A percentile compares a stretch with the other conserved stretches of the same genome.
phyloP scores from a whole-genome alignment of 1,140 invertebrate species.

The Halyomorpha halys region DNA sequence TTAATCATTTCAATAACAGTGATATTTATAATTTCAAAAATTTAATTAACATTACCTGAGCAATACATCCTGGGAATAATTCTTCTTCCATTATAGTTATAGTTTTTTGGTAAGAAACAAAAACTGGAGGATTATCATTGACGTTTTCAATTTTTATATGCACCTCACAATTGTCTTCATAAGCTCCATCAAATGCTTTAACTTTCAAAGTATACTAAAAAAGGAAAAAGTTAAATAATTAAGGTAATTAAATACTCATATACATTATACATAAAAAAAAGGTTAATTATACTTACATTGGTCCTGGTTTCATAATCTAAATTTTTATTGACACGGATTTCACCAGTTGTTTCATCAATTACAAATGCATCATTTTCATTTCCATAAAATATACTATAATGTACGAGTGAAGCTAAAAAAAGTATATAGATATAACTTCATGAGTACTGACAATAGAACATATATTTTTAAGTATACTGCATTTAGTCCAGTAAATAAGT shows the following conservation, averaged over 20 bases:
- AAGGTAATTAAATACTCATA: neutral
- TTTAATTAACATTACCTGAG: constrained; percentile 37
- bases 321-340: constrained; percentile 60
- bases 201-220: constrained; percentile 59
- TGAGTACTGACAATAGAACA: neutral
- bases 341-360: constrained; percentile 66
- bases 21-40: neutral
- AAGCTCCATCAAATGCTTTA: constrained; percentile 64
- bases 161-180: constrained; percentile 61
- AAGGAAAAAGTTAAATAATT: neutral
- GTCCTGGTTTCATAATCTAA: constrained; percentile 79
- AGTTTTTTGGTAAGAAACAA: constrained; percentile 51
- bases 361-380: constrained; percentile 66
- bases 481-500: constrained; percentile 1
- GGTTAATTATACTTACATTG: constrained; percentile 34
- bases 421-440: neutral
- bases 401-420: constrained; percentile 55
- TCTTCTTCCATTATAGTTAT: constrained; percentile 59
- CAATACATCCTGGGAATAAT: constrained; percentile 50
- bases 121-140: constrained; percentile 73
- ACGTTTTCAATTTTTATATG: constrained; percentile 68
- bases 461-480: neutral
- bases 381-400: constrained; percentile 66
- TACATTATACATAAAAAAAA: neutral
- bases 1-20: too few relatives aligned